phyloP scores from a whole-genome alignment of 2,888 invertebrate species.

The Dryobotodes eremita region DNA sequence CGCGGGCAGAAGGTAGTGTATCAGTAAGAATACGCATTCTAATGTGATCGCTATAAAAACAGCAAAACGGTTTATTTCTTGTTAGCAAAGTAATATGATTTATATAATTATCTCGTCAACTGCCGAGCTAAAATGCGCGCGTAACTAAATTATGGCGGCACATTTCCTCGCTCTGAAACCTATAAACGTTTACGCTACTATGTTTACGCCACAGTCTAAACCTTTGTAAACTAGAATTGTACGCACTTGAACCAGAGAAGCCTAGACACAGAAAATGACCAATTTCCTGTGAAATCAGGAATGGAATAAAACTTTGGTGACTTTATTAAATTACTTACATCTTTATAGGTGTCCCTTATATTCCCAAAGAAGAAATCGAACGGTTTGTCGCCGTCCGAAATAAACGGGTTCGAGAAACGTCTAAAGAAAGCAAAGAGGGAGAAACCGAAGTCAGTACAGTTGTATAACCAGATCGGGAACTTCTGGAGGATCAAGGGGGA shows the following conservation, averaged over 20 bases:
- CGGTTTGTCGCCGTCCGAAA: constrained; percentile 93
- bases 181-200: not conserved
- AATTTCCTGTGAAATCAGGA: too few relatives aligned
- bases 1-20: too few relatives aligned
- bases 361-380: constrained; percentile 93
- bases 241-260: not conserved
- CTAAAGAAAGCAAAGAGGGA: constrained; percentile 95
- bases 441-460: constrained; percentile 95
- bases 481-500: constrained; percentile 98
- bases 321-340: not conserved
- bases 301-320: not conserved
- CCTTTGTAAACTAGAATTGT: not conserved
- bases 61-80: not conserved
- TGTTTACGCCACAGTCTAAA: not conserved
- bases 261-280: not conserved
- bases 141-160: too few relatives aligned
- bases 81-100: not conserved
- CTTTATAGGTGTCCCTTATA: constrained; percentile 92
- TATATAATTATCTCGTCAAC: not conserved
- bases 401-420: constrained; percentile 93
- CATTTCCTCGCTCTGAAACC: too few relatives aligned
- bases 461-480: constrained; percentile 97
- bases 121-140: not conserved
- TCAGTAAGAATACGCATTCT: not conserved
- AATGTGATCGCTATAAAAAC: not conserved